Conservation (phyloP, 2,888 invertebrate species). For the Acanthopleura granulata region DNA sequence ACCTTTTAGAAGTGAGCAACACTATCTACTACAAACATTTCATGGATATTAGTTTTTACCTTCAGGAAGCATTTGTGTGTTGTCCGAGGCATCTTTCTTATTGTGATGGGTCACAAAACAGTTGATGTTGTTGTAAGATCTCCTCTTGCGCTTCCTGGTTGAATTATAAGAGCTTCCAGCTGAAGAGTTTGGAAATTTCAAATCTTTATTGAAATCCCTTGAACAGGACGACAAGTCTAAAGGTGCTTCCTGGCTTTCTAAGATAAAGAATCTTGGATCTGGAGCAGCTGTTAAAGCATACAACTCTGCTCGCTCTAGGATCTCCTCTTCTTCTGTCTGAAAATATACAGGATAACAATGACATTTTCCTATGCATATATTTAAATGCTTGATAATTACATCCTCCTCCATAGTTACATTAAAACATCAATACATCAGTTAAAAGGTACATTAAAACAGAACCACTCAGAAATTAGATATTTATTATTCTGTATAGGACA, state of each 20-base stretch:
- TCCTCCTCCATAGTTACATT: too few relatives aligned
- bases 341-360: background rate
- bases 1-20: too few relatives aligned
- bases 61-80: constrained; percentile 46
- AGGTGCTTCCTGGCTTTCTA: constrained; percentile 15
- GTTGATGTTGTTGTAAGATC: constrained; percentile 45
- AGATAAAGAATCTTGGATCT: constrained; percentile 40
- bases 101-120: constrained; percentile 44
- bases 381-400: too few relatives aligned
- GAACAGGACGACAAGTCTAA: background rate
- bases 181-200: background rate
- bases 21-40: too few relatives aligned
- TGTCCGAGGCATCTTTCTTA: constrained; percentile 41
- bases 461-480: too few relatives aligned
- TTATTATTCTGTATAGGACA: too few relatives aligned
- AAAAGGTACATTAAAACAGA: too few relatives aligned
- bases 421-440: too few relatives aligned
- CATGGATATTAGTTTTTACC: constrained; percentile 30
- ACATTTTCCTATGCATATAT: too few relatives aligned
- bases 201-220: background rate
- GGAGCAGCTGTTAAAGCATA: constrained; percentile 46
- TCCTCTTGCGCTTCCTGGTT: constrained; percentile 38
- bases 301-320: constrained; percentile 51
- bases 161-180: background rate
- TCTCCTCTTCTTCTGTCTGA: constrained; percentile 54